These are phyloP conservation scores for Graptemys geographica DNA, from an alignment of 2,797 vertebrate species.

Conservation along the genomic window DNA sequence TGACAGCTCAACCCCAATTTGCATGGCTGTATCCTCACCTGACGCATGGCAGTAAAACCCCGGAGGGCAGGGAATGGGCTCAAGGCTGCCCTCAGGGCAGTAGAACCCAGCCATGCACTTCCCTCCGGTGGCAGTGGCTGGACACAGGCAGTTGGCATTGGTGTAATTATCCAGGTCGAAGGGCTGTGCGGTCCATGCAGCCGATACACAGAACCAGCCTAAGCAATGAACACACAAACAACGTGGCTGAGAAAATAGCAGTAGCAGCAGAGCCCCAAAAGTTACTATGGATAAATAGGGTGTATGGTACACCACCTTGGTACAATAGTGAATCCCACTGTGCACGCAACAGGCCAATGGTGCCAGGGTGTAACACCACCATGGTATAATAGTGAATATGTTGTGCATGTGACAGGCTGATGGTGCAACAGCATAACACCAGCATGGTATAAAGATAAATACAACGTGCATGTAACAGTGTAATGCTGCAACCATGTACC, in stretches of 20 bases:
- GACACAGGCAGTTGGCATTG: conserved; percentile 93
- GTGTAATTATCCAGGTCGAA: conserved; percentile 98
- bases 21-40: conserved; percentile 75
- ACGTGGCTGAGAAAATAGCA: not conserved
- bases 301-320: fast-evolving
- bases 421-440: fast-evolving
- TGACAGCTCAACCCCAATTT: fast-evolving
- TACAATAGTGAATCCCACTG: not conserved
- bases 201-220: conserved; percentile 97
- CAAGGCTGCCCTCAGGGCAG: conserved; percentile 89
- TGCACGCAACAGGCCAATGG: fast-evolving
- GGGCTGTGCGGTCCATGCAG: conserved; percentile 92
- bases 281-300: fast-evolving
- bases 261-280: not conserved
- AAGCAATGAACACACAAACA: not conserved
- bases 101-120: conserved; percentile 90
- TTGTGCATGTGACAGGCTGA: fast-evolving
- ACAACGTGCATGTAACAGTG: fast-evolving
- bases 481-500: not conserved
- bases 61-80: conserved; percentile 86
- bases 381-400: fast-evolving
- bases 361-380: too few species aligned
- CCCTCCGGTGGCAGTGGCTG: conserved; percentile 93
- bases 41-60: conserved; percentile 90
- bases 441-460: not conserved